A percentile compares a stretch with the other conserved stretches of the same genome.
These are phyloP conservation scores for Agrotis clavis DNA, from an alignment of 2,888 invertebrate species.

Conservation along the genomic window DNA sequence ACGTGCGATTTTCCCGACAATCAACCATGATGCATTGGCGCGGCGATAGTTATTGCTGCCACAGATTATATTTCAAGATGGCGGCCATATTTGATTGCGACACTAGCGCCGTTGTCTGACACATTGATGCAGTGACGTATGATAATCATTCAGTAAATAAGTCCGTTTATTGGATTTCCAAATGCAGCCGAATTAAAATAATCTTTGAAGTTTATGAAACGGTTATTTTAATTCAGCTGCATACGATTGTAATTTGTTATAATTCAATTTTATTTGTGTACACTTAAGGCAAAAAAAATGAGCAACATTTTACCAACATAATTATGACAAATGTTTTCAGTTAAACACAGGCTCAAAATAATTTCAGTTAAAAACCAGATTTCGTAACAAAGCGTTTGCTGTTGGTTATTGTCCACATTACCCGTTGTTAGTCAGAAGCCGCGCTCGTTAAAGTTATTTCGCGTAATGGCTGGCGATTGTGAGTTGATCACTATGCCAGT, in stretches of 20 bases:
- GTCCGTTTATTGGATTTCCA: neutral
- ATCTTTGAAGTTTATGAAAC: no score
- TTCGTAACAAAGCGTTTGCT: conserved; percentile 26
- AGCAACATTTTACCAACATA: neutral
- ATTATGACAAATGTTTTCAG: neutral
- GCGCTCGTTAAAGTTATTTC: conserved; percentile 55
- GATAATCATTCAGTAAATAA: neutral
- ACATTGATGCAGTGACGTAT: conserved; percentile 14
- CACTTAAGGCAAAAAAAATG: neutral
- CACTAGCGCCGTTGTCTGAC: conserved; percentile 41
- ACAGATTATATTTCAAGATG: conserved; percentile 77
- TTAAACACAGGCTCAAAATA: neutral
- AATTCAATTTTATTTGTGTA: neutral
- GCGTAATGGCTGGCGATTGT: conserved; percentile 55
- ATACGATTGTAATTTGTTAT: neutral
- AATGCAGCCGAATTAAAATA: no score
- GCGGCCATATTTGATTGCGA: conserved; percentile 63
- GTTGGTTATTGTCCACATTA: conserved; percentile 34
- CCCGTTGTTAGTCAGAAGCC: conserved; percentile 54
- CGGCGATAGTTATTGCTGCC: conserved; percentile 72
- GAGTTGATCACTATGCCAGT: conserved; percentile 55
- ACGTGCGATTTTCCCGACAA: conserved; percentile 35
- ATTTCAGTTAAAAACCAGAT: conserved; percentile 20
- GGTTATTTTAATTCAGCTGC: neutral
- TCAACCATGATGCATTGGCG: conserved; percentile 67